A percentile compares a stretch with the other conserved stretches of the same genome.
Evolutionary conservation across 2,797 vertebrate species (phyloP).

Genomic region (Coranthus polyacanthus): DNA sequence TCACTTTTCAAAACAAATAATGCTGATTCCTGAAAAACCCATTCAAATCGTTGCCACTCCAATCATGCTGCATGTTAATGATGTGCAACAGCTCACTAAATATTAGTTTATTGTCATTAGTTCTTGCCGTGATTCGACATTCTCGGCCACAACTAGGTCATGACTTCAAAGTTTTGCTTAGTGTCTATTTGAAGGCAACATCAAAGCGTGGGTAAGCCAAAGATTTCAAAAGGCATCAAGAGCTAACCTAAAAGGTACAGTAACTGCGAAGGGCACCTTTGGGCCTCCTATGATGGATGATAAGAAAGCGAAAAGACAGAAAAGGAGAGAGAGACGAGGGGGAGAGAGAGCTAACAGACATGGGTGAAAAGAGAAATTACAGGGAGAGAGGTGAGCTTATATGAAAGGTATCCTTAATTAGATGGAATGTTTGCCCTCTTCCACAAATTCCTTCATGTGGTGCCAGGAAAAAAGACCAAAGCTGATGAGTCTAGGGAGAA

Average conservation of each 20-base stretch:
- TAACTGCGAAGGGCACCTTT: constrained; percentile 80
- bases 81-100: constrained; percentile 12
- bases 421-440: constrained; percentile 78
- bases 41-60: constrained; percentile 37
- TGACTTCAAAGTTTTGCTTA: constrained; percentile 74
- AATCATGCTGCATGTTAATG: constrained; percentile 25
- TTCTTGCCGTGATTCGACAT: constrained; percentile 53
- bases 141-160: constrained; percentile 61
- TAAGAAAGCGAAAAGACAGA: constrained; percentile 63
- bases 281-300: constrained; percentile 77
- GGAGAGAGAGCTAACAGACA: constrained; percentile 18
- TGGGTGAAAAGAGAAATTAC: constrained; percentile 55
- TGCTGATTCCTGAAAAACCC: constrained; percentile 63
- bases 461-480: constrained; percentile 72
- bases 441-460: constrained; percentile 78
- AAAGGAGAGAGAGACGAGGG: constrained; percentile 19
- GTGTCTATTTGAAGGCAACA: constrained; percentile 74
- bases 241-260: constrained; percentile 71
- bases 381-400: constrained; percentile 60
- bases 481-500: constrained; percentile 79
- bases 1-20: constrained; percentile 80
- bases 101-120: constrained; percentile 17
- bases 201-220: constrained; percentile 76
- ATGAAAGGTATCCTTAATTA: constrained; percentile 81
- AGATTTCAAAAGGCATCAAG: constrained; percentile 77